phyloP scores from a whole-genome alignment of 1,140 invertebrate genomes.

The Bathynomus jamesi region DNA sequence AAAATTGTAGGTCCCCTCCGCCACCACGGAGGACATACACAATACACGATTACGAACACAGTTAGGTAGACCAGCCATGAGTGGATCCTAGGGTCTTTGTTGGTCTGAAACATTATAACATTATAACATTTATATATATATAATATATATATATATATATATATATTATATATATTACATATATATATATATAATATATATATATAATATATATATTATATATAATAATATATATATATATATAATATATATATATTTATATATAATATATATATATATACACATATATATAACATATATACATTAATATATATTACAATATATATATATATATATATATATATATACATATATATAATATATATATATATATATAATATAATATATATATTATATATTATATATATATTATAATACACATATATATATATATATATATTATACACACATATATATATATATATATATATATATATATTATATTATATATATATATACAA shows the following conservation, averaged over 20 bases:
- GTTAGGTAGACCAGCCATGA: too few species aligned
- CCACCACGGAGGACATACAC: too few species aligned
- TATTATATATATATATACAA: background rate
- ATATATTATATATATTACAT: too few species aligned
- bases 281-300: background rate
- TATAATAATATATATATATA: conserved; percentile 11
- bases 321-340: conserved; percentile 8
- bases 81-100: too few species aligned
- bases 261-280: conserved; percentile 8
- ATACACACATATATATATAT: conserved; percentile 12
- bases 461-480: conserved; percentile 12
- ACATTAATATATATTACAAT: conserved; percentile 8
- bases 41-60: too few species aligned
- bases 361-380: conserved; percentile 4
- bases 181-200: conserved; percentile 17
- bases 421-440: conserved; percentile 9
- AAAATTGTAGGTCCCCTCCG: too few species aligned
- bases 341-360: conserved; percentile 10
- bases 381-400: too few species aligned
- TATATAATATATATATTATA: conserved; percentile 16
- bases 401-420: background rate
- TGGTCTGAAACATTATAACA: conserved; percentile 3
- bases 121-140: conserved; percentile 19
- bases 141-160: conserved; percentile 18
- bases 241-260: background rate